Percentiles rank a stretch among this genome's conserved stretches.
Conservation (phyloP, 2,797 vertebrate genomes). For the Manis crassicaudata region DNA sequence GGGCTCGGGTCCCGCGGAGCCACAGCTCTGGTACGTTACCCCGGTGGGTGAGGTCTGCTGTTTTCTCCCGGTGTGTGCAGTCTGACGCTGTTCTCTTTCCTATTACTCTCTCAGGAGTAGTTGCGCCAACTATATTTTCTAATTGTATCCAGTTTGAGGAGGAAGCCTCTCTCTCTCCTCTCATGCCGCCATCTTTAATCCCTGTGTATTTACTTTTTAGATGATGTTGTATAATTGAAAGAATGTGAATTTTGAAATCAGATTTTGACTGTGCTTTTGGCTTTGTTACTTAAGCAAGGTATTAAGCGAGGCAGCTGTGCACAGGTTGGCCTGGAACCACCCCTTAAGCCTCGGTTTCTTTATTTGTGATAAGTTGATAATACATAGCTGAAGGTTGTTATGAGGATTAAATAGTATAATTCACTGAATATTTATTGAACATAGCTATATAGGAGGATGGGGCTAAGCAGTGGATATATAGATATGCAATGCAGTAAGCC, state of each 20-base stretch:
- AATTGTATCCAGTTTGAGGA: too few species aligned
- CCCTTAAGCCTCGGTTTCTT: not conserved
- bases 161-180: too few species aligned
- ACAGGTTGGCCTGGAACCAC: not conserved
- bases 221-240: not conserved
- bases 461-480: not conserved
- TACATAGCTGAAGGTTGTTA: not conserved
- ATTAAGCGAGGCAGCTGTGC: not conserved
- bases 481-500: not conserved
- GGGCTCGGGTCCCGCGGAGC: too few species aligned
- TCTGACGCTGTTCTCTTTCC: too few species aligned
- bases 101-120: too few species aligned
- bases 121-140: too few species aligned
- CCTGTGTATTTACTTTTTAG: not conserved
- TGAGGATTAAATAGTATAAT: not conserved
- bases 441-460: not conserved
- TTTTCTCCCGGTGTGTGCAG: too few species aligned
- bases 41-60: too few species aligned
- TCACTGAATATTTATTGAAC: not conserved
- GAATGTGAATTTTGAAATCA: conserved; percentile 14
- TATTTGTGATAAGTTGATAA: not conserved
- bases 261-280: not conserved
- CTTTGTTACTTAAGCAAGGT: conserved; percentile 5
- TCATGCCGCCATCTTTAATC: too few species aligned
- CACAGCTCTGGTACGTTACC: too few species aligned